A percentile compares a stretch with the other conserved stretches of the same genome.
Evolutionary conservation across 92 coral and sea anemone species (phyloP).

Genomic region (Zoanthus sansibaricus): DNA sequence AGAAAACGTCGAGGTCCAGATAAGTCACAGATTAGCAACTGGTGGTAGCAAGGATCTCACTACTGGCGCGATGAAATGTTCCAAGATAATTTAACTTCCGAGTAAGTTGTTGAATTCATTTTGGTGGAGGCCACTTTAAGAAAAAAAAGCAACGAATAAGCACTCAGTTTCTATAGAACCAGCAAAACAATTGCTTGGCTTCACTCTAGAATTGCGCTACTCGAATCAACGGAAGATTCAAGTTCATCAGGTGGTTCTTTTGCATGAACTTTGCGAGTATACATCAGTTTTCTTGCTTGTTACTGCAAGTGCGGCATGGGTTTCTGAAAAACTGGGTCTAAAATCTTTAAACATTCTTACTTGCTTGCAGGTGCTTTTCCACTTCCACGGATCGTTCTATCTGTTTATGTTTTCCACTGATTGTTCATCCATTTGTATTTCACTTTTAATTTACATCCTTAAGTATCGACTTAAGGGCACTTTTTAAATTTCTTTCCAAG

Average conservation of each 20-base stretch:
- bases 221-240: constrained; percentile 24
- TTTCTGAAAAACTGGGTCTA: constrained; percentile 27
- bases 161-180: constrained; percentile 2
- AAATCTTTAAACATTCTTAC: constrained; percentile 2
- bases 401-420: constrained; percentile 2
- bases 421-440: neutral
- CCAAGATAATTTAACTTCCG: constrained; percentile 24
- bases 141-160: neutral
- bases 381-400: neutral
- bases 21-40: neutral
- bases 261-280: neutral
- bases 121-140: constrained; percentile 13
- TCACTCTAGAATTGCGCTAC: constrained; percentile 31
- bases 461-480: constrained; percentile 18
- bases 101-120: neutral
- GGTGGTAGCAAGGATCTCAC: constrained; percentile 14
- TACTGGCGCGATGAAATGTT: constrained; percentile 12
- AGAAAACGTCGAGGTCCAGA: constrained; percentile 13
- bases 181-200: neutral
- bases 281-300: constrained; percentile 4
- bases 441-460: constrained; percentile 14
- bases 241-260: constrained; percentile 5
- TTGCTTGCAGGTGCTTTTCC: constrained; percentile 5
- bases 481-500: constrained; percentile 17
- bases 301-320: constrained; percentile 3